A percentile compares a stretch with the other conserved stretches of the same genome.
Conservation (phyloP, 2,113 vertebrate species). For the Cettia cetti region DNA sequence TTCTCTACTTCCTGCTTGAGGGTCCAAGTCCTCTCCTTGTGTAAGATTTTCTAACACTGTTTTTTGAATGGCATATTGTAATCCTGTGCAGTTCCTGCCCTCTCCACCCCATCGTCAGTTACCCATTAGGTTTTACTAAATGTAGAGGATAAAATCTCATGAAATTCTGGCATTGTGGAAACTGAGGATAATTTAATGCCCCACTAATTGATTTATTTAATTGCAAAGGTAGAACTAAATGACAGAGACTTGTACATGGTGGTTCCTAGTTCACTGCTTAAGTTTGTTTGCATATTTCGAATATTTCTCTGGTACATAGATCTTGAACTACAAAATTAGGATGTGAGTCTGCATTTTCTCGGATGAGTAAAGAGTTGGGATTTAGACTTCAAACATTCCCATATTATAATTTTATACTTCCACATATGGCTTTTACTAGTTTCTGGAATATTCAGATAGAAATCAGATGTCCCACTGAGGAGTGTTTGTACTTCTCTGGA, state of each 20-base stretch:
- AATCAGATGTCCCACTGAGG: background rate
- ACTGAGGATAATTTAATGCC: background rate
- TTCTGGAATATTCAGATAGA: background rate
- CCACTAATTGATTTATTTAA: background rate
- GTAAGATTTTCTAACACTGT: background rate
- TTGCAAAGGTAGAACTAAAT: background rate
- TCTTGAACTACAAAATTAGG: background rate
- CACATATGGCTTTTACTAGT: background rate
- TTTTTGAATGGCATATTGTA: background rate
- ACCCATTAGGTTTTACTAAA: background rate
- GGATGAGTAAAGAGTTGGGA: background rate
- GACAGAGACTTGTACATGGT: background rate
- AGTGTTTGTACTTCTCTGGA: background rate
- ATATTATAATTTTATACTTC: background rate
- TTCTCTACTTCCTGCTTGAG: background rate
- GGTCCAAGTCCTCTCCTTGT: background rate
- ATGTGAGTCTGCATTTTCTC: background rate
- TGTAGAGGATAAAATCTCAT: background rate
- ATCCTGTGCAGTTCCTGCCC: background rate
- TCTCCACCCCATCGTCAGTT: background rate
- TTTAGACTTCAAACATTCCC: background rate
- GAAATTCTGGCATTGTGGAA: background rate
- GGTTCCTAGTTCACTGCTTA: background rate
- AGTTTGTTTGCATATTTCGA: background rate
- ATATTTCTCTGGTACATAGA: background rate